These are phyloP conservation scores for Sthenelais limicola DNA, from an alignment of 2,888 invertebrate genomes.

Conservation along the genomic window DNA sequence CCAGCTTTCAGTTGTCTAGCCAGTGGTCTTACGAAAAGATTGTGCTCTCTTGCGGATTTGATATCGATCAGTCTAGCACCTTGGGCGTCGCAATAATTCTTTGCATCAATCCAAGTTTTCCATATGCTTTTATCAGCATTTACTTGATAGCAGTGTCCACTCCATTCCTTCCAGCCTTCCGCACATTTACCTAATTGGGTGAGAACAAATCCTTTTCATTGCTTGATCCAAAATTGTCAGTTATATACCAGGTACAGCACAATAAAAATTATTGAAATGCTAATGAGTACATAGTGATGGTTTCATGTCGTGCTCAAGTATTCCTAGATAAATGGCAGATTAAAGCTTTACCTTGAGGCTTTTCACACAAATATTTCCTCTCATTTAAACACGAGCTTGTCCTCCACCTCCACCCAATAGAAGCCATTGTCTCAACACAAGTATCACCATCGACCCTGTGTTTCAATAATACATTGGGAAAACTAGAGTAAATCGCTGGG, in stretches of 20 bases:
- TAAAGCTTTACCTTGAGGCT: slow-evolving; percentile 32
- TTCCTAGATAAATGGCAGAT: too few relatives aligned
- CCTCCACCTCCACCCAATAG: background rate
- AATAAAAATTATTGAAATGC: too few relatives aligned
- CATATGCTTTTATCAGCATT: background rate
- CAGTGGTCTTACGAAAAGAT: background rate
- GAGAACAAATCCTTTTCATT: too few relatives aligned
- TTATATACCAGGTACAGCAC: too few relatives aligned
- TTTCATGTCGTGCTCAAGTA: too few relatives aligned
- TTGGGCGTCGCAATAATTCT: background rate
- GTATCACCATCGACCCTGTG: background rate
- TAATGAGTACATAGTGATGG: too few relatives aligned
- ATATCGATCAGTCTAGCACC: slow-evolving; percentile 1
- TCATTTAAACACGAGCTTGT: background rate
- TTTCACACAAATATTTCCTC: slow-evolving; percentile 7
- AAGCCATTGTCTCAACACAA: background rate
- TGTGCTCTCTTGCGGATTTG: background rate
- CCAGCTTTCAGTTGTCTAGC: background rate
- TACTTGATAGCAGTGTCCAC: background rate
- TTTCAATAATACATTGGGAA: too few relatives aligned
- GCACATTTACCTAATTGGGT: background rate
- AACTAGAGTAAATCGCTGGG: too few relatives aligned
- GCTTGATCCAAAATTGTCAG: too few relatives aligned
- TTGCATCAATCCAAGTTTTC: slow-evolving; percentile 19
- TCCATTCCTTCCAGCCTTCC: background rate